Evolutionary conservation across 2,113 vertebrate species (phyloP).

Genomic region (Trematomus loennbergii): DNA sequence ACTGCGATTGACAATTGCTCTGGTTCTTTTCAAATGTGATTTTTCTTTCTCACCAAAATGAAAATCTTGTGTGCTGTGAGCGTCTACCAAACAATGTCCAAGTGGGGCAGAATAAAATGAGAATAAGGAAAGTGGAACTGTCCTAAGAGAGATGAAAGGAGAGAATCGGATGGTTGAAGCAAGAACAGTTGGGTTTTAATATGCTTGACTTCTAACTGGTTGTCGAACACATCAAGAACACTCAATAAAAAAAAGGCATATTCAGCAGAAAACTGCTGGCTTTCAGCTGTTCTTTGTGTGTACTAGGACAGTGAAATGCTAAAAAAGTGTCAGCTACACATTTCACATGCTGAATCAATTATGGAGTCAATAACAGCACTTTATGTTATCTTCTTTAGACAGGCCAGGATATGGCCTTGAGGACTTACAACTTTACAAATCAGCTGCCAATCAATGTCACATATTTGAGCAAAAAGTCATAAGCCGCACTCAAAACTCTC

Average conservation of each 20-base stretch:
- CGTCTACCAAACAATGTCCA: slow-evolving; percentile 60
- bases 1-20: slow-evolving; percentile 55
- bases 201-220: slow-evolving; percentile 57
- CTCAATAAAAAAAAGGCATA: slow-evolving; percentile 64
- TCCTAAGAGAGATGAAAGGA: slow-evolving; percentile 64
- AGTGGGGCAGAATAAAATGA: slow-evolving; percentile 69
- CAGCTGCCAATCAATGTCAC: slow-evolving; percentile 57
- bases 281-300: slow-evolving; percentile 29
- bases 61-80: slow-evolving; percentile 54
- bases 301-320: slow-evolving; percentile 27
- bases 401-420: slow-evolving; percentile 52
- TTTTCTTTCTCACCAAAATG: slow-evolving; percentile 49
- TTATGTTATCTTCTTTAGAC: slow-evolving; percentile 51
- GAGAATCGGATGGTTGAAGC: slow-evolving; percentile 60
- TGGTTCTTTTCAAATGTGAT: slow-evolving; percentile 60
- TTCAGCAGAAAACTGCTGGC: slow-evolving; percentile 51
- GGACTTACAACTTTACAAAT: slow-evolving; percentile 50
- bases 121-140: slow-evolving; percentile 66
- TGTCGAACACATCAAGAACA: slow-evolving; percentile 67
- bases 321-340: slow-evolving; percentile 37
- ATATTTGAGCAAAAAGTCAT: slow-evolving; percentile 36
- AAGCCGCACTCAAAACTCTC: slow-evolving; percentile 26
- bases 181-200: slow-evolving; percentile 60
- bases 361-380: slow-evolving; percentile 48
- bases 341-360: slow-evolving; percentile 65